A percentile compares a stretch with the other conserved stretches of the same genome.
These are phyloP conservation scores for Puntigrus tetrazona DNA, from an alignment of 2,113 vertebrate genomes.

Conservation along the genomic window DNA sequence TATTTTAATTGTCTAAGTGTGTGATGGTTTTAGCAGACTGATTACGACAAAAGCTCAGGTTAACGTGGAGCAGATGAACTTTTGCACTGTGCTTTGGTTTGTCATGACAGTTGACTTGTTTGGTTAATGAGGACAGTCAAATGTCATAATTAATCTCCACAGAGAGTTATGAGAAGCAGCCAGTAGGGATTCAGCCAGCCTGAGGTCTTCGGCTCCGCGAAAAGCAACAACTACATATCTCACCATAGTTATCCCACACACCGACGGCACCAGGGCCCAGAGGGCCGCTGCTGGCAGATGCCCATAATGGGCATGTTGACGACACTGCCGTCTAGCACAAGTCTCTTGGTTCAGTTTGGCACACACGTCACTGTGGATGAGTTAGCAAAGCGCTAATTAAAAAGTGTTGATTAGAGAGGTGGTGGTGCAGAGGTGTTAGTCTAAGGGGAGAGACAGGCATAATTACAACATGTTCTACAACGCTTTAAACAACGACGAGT, in stretches of 20 bases:
- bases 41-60: no score
- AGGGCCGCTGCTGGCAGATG: conserved; percentile 22
- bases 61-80: not conserved
- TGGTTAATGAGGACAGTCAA: not conserved
- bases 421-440: conserved; percentile 45
- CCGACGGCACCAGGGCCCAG: not conserved
- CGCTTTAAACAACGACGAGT: conserved; percentile 10
- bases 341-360: conserved; percentile 16
- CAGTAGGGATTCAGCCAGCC: not conserved
- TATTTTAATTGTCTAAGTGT: not conserved
- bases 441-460: conserved; percentile 34
- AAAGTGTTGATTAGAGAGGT: conserved; percentile 53
- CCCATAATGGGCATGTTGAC: conserved; percentile 18
- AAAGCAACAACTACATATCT: not conserved
- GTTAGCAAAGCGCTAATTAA: conserved; percentile 51
- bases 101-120: not conserved
- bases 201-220: not conserved
- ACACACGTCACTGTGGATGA: conserved; percentile 12
- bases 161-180: not conserved
- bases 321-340: conserved; percentile 32
- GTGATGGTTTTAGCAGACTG: not conserved
- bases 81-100: not conserved
- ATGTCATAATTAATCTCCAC: conserved; percentile 3
- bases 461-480: conserved; percentile 45
- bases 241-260: not conserved